phyloP scores from a whole-genome alignment of 2,113 vertebrate species.

The Limanda limanda region DNA sequence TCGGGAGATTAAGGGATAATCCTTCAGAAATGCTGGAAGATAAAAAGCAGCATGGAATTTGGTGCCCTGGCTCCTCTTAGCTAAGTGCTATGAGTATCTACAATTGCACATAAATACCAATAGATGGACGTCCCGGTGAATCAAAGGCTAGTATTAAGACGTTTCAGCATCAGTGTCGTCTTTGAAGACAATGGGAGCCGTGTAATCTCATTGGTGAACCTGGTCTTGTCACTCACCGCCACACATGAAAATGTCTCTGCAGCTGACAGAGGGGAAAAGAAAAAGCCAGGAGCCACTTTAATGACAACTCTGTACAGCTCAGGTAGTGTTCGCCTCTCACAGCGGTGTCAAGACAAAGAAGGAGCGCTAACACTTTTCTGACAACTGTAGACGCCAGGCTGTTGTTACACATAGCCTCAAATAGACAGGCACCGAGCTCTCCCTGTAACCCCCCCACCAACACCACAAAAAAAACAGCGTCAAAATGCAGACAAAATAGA shows the following conservation, averaged over 20 bases:
- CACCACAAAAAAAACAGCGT: background rate
- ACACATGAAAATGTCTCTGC: conserved; percentile 31
- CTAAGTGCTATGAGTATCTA: conserved; percentile 29
- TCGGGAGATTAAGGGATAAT: conserved; percentile 62
- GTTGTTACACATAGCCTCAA: conserved; percentile 45
- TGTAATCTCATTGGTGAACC: conserved; percentile 18
- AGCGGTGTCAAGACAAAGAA: conserved; percentile 47
- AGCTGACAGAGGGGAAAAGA: conserved; percentile 18
- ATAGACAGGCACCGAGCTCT: conserved; percentile 47
- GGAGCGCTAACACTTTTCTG: conserved; percentile 41
- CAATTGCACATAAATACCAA: conserved; percentile 23
- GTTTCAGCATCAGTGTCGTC: conserved; percentile 4
- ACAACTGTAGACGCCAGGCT: conserved; percentile 48
- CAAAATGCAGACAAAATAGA: conserved; percentile 11
- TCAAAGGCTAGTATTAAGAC: conserved; percentile 34
- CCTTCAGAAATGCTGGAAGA: conserved; percentile 59
- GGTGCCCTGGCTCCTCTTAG: conserved; percentile 15
- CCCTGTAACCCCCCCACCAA: conserved; percentile 12
- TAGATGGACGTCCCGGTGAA: conserved; percentile 7
- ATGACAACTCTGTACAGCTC: conserved; percentile 52
- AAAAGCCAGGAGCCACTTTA: conserved; percentile 43
- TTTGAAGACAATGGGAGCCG: conserved; percentile 31
- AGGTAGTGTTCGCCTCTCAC: conserved; percentile 42
- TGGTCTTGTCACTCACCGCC: conserved; percentile 40
- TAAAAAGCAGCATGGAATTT: conserved; percentile 53